Conservation (phyloP, 2,113 vertebrate species). For the Cololabis saira region DNA sequence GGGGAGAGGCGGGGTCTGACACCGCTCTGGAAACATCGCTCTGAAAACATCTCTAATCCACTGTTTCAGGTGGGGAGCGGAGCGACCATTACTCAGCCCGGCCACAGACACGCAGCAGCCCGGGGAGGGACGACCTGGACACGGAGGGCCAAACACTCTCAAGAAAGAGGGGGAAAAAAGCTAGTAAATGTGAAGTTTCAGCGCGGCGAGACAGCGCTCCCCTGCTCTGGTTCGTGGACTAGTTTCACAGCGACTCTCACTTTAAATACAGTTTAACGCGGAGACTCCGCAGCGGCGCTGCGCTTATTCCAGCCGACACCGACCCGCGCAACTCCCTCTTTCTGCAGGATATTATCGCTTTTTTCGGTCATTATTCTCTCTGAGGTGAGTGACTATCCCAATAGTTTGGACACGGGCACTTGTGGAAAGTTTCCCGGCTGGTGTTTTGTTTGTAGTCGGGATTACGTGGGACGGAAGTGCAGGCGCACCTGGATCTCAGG, state of each 20-base stretch:
- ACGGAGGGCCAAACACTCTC: not conserved
- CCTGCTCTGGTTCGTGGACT: not conserved
- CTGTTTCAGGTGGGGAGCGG: conserved; percentile 81
- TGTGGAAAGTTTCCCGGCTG: conserved; percentile 24
- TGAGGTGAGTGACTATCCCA: conserved; percentile 57
- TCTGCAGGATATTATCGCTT: conserved; percentile 28
- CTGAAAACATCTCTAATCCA: conserved; percentile 81
- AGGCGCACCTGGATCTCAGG: conserved; percentile 76
- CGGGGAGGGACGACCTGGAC: conserved; percentile 38
- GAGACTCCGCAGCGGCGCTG: conserved; percentile 9
- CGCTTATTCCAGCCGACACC: conserved; percentile 34
- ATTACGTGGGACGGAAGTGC: conserved; percentile 63
- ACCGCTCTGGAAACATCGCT: too few species aligned
- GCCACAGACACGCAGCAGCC: conserved; percentile 52
- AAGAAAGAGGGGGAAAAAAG: not conserved
- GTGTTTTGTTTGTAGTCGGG: conserved; percentile 1
- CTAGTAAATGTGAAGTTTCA: conserved; percentile 42
- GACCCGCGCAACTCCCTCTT: conserved; percentile 21
- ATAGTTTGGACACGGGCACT: too few species aligned
- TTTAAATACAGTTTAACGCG: conserved; percentile 17
- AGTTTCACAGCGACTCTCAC: conserved; percentile 4
- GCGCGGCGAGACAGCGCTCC: not conserved
- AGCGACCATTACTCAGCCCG: conserved; percentile 58
- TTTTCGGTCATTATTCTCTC: not conserved
- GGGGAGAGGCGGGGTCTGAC: conserved; percentile 82